phyloP scores from a whole-genome alignment of 2,888 invertebrate genomes.

The Dinocampus coccinellae region DNA sequence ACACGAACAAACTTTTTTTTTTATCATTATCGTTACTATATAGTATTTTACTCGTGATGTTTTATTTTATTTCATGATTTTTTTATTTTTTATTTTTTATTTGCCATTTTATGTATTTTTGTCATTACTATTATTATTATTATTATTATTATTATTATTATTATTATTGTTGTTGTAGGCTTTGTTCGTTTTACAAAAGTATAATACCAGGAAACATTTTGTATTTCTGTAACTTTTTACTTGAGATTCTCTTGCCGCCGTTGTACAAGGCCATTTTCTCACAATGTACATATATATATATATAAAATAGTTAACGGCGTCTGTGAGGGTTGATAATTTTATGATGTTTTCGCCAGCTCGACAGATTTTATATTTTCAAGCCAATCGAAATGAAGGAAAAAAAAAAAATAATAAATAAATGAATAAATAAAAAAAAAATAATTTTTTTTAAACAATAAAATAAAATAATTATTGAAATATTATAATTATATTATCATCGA shows the following conservation, averaged over 20 bases:
- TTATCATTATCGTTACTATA: constrained; percentile 9
- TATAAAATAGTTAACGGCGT: not conserved
- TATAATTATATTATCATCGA: not conserved
- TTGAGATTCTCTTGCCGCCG: not conserved
- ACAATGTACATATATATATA: constrained; percentile 1
- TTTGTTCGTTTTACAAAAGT: not conserved
- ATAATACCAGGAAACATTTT: not conserved
- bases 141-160: not conserved
- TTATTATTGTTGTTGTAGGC: not conserved
- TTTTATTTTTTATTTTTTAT: no score
- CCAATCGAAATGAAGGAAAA: no score
- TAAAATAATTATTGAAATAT: not conserved
- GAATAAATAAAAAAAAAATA: not conserved
- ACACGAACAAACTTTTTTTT: not conserved
- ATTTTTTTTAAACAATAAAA: not conserved
- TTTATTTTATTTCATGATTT: not conserved
- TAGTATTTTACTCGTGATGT: not conserved
- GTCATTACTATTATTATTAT: constrained; percentile 1
- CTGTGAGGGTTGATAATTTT: not conserved
- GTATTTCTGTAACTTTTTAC: not conserved
- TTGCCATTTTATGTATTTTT: not conserved
- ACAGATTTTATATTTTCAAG: not conserved
- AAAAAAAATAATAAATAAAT: not conserved
- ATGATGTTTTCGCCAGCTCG: not conserved
- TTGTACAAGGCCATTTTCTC: not conserved